Percentiles rank a stretch among this genome's conserved stretches.
These are phyloP conservation scores for Phorcus lineatus DNA, from an alignment of 2,888 invertebrate species.

Conservation along the genomic window DNA sequence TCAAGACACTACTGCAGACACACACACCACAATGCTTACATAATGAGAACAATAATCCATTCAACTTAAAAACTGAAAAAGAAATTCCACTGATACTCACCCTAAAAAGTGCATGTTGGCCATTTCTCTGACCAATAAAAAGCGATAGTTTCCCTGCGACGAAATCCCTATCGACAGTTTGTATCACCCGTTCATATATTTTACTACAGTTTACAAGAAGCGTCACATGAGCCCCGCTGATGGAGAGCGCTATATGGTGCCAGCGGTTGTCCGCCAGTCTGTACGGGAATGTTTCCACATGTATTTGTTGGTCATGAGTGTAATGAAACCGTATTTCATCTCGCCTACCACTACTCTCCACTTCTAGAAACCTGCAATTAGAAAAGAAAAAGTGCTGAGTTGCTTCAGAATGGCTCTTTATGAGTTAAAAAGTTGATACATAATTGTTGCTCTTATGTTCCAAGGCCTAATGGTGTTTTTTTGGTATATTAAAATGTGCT, in stretches of 20 bases:
- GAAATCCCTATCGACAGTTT: conserved; percentile 82
- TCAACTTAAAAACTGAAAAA: neutral
- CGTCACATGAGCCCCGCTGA: conserved; percentile 87
- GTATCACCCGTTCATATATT: conserved; percentile 86
- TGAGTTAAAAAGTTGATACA: no score
- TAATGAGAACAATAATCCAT: neutral
- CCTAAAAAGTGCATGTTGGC: conserved; percentile 90
- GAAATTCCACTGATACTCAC: conserved; percentile 77
- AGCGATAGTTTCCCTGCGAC: conserved; percentile 75
- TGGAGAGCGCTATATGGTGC: conserved; percentile 89
- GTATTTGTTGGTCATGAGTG: conserved; percentile 64
- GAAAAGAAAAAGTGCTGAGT: conserved; percentile 44
- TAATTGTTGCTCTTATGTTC: no score
- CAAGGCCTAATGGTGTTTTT: no score
- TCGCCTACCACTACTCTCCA: conserved; percentile 91
- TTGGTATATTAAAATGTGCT: no score
- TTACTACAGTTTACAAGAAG: conserved; percentile 91
- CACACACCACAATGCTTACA: no score
- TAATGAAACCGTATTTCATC: conserved; percentile 81
- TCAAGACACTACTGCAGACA: no score
- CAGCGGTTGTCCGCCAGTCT: conserved; percentile 90
- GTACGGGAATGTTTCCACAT: conserved; percentile 90
- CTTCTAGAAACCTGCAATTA: conserved; percentile 87
- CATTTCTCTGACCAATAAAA: conserved; percentile 91
- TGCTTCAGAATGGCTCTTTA: no score